Conservation (phyloP, 1,140 invertebrate genomes). For the Trissolcus basalis region DNA sequence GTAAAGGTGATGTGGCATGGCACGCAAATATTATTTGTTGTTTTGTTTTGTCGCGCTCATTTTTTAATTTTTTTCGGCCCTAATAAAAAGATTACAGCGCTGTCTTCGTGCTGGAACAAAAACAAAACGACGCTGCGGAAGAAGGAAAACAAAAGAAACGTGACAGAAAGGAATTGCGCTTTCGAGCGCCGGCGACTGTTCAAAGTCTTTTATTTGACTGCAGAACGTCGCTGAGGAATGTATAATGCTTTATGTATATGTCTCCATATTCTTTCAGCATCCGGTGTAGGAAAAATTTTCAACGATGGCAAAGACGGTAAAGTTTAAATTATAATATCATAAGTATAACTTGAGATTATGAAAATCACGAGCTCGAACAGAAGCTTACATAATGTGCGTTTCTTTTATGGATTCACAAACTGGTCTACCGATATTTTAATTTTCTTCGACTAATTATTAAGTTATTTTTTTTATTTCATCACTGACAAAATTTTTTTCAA, state of each 20-base stretch:
- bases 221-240: constrained; percentile 52
- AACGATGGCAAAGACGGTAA: constrained; percentile 43
- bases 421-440: constrained; percentile 30
- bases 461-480: no score
- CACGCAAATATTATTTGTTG: no score
- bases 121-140: constrained; percentile 15
- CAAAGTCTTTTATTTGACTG: constrained; percentile 59
- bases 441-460: background rate
- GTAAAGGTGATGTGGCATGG: no score
- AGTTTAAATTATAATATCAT: constrained; percentile 57
- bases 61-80: constrained; percentile 20
- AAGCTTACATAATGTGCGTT: constrained; percentile 50
- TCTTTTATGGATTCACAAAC: constrained; percentile 37
- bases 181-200: constrained; percentile 52
- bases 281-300: constrained; percentile 51
- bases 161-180: constrained; percentile 50
- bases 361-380: constrained; percentile 53
- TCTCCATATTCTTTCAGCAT: constrained; percentile 57
- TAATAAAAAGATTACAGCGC: constrained; percentile 39
- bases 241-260: constrained; percentile 60
- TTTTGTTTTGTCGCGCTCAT: constrained; percentile 3
- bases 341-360: constrained; percentile 56
- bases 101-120: constrained; percentile 34
- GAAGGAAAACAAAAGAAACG: constrained; percentile 36
- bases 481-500: no score